A percentile compares a stretch with the other conserved stretches of the same genome.
phyloP scores from a whole-genome alignment of 2,888 invertebrate species.

The Apoda limacodes region DNA sequence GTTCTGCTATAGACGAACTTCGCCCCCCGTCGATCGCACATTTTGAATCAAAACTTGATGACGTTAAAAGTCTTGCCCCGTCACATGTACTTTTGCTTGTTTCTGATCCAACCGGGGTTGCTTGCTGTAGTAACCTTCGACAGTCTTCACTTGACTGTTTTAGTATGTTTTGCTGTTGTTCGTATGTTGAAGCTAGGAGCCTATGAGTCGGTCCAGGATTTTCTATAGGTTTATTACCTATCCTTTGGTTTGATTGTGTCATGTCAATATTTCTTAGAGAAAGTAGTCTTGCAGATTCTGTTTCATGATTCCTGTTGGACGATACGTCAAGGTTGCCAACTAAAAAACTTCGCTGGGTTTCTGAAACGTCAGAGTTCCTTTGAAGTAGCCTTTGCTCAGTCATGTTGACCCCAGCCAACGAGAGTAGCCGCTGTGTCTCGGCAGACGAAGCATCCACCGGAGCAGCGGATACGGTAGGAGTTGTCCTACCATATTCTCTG shows the following conservation, averaged over 20 bases:
- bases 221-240: constrained; percentile 48
- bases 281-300: constrained; percentile 52
- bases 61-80: constrained; percentile 60
- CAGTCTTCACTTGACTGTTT: constrained; percentile 79
- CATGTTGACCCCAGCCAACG: constrained; percentile 64
- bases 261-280: constrained; percentile 62
- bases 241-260: constrained; percentile 55
- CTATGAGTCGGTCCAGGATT: constrained; percentile 48
- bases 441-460: constrained; percentile 49
- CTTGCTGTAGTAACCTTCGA: constrained; percentile 73
- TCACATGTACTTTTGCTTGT: constrained; percentile 44
- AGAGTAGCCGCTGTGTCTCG: constrained; percentile 61
- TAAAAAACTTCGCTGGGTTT: constrained; percentile 62
- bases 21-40: constrained; percentile 61
- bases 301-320: constrained; percentile 41
- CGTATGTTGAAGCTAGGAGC: constrained; percentile 63
- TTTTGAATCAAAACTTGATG: constrained; percentile 75
- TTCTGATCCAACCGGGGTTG: constrained; percentile 57
- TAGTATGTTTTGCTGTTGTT: constrained; percentile 70
- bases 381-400: constrained; percentile 66
- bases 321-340: constrained; percentile 49
- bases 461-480: constrained; percentile 41
- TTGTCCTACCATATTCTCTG: constrained; percentile 47
- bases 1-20: constrained; percentile 47
- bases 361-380: constrained; percentile 61